Evolutionary conservation across 2,888 invertebrate species (phyloP), one percentile per base, ranked within the genome.

Genomic region (Drosophila antonietae): DNA sequence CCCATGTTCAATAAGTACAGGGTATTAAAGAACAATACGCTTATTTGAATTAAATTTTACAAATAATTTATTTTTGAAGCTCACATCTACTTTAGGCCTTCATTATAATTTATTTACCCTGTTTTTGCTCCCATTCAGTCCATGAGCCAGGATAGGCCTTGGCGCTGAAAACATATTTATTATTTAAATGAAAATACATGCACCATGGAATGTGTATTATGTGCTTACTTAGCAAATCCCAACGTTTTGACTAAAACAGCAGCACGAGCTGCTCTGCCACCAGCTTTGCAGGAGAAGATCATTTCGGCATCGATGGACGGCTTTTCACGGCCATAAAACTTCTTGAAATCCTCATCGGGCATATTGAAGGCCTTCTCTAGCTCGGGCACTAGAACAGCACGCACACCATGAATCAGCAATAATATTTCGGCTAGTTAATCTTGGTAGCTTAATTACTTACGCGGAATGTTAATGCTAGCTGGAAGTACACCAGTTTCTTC

Each of bases 401-500:
- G 23, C 18, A 43, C 15, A 44, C 7, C 44, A 10, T 73, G 58
- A 68, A 52, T 56, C 62, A 57, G 49, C 51, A 20, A 18, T 14
- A 14, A 18, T 39, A 52, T n/a, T 39, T 56, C 3, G n/a, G 7
- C 43, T 12, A 55, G 15, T 59, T 75, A 62, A 55, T 56, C 58
- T n/a, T 3, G 33, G 46, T 46, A n/a, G 31, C 28, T 65, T 49
- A 33, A 52, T 15, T 49, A 93, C 94, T 94, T 94, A 96, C 96
- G 93, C 87, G 96, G 96, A 91, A 97, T 96, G 88, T 96, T 96
- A 73, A 96, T 94, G 88, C 96, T 96, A 55, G 95, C 95, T 41
- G 96, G 96, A 73, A 97, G 94, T 77, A 94, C 93, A 9, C 97
- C 97, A 78, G 95, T 95, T 89, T 96, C 95, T 76, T 94, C 92